Evolutionary conservation across 2,113 vertebrate genomes (phyloP).

Genomic region (Passer domesticus): DNA sequence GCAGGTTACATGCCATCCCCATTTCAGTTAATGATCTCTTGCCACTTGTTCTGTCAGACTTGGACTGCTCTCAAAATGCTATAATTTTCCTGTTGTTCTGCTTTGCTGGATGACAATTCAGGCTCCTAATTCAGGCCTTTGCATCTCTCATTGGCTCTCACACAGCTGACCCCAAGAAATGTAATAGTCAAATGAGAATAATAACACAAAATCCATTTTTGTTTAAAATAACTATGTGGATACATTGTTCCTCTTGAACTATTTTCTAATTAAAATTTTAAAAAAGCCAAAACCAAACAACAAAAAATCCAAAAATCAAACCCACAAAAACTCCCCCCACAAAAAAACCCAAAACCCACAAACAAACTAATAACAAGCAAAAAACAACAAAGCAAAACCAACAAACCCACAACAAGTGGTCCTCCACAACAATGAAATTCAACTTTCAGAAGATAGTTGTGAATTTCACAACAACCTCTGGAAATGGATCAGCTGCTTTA

Average conservation of each 20-base stretch:
- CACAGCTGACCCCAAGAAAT: not conserved
- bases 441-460: not conserved
- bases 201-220: not conserved
- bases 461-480: not conserved
- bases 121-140: not conserved
- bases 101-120: not conserved
- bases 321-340: no score
- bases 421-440: not conserved
- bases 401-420: not conserved
- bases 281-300: not conserved
- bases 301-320: not conserved
- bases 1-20: not conserved
- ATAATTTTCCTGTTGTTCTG: not conserved
- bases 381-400: not conserved
- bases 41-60: not conserved
- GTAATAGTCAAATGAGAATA: not conserved
- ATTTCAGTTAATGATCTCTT: not conserved
- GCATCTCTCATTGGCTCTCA: not conserved
- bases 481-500: not conserved
- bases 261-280: not conserved
- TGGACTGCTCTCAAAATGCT: not conserved
- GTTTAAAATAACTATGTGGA: not conserved
- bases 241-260: not conserved
- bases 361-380: not conserved
- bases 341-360: not conserved